These are phyloP conservation scores for Drosophila picticornis DNA, from an alignment of 2,888 invertebrate genomes.

Conservation along the genomic window DNA sequence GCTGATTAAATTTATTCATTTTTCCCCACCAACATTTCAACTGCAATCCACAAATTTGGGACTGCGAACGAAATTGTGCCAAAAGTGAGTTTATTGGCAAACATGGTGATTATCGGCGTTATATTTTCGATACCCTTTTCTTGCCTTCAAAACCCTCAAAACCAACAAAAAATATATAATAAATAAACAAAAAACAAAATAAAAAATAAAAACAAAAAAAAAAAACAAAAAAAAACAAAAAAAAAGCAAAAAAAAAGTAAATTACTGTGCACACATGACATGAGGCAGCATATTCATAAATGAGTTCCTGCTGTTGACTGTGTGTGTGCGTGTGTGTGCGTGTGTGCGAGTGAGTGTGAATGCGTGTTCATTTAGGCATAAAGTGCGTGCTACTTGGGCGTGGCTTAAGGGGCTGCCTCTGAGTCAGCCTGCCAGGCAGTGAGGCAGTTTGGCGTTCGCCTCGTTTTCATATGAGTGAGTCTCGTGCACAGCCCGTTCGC, in stretches of 20 bases:
- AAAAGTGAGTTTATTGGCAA: background rate
- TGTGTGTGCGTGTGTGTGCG: conserved; percentile 18
- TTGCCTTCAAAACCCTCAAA: background rate
- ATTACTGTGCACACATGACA: conserved; percentile 52
- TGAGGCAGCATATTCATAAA: conserved; percentile 66
- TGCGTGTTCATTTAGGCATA: conserved; percentile 69
- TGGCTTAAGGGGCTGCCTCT: conserved; percentile 48
- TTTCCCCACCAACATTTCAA: background rate
- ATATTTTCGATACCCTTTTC: conserved; percentile 33
- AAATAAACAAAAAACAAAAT: conserved; percentile 4
- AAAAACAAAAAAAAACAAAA: conserved; percentile 8
- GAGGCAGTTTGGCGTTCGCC: no score
- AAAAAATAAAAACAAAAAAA: conserved; percentile 14
- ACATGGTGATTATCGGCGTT: background rate
- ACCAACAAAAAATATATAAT: background rate
- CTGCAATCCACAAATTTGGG: background rate
- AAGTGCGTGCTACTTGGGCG: conserved; percentile 69
- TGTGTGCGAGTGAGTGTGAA: conserved; percentile 58
- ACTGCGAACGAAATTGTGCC: background rate
- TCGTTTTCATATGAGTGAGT: conserved; percentile 45
- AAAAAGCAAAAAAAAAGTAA: conserved; percentile 10
- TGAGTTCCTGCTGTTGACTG: conserved; percentile 38
- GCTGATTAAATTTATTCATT: background rate
- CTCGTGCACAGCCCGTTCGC: conserved; percentile 24
- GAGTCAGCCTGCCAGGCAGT: conserved; percentile 42